phyloP scores from a whole-genome alignment of 2,113 vertebrate genomes.

The Acrocephalus kingi region DNA sequence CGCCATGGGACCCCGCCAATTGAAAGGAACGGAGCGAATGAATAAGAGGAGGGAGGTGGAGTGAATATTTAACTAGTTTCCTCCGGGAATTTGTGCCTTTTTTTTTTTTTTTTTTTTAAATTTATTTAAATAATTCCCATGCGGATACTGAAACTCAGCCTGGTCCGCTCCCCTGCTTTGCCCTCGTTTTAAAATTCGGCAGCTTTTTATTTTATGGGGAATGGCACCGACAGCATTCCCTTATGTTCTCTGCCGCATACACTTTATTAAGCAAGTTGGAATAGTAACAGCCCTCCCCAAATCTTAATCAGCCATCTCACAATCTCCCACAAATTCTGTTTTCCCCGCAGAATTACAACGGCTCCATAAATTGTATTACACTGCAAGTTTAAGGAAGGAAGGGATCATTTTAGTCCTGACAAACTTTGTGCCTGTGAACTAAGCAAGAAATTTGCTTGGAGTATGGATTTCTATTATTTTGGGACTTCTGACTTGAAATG shows the following conservation, averaged over 20 bases:
- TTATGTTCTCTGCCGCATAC: background rate
- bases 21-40: background rate
- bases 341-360: accelerated
- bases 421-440: background rate
- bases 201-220: background rate
- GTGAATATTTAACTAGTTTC: constrained; percentile 28
- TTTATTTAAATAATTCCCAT: background rate
- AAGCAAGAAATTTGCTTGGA: background rate
- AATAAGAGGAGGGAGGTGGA: background rate
- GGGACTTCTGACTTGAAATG: background rate
- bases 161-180: background rate
- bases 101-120: background rate
- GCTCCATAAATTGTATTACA: background rate
- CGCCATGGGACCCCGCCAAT: constrained; percentile 70
- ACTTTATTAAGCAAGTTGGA: background rate
- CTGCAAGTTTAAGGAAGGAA: background rate
- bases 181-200: accelerated
- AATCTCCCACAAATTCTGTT: accelerated
- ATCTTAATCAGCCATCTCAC: no score
- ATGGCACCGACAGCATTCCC: background rate
- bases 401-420: background rate
- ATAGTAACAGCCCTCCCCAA: background rate
- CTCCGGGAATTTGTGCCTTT: background rate
- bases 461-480: background rate
- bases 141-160: background rate